Conservation (phyloP, 2,888 invertebrate genomes). For the Volucella zonaria region DNA sequence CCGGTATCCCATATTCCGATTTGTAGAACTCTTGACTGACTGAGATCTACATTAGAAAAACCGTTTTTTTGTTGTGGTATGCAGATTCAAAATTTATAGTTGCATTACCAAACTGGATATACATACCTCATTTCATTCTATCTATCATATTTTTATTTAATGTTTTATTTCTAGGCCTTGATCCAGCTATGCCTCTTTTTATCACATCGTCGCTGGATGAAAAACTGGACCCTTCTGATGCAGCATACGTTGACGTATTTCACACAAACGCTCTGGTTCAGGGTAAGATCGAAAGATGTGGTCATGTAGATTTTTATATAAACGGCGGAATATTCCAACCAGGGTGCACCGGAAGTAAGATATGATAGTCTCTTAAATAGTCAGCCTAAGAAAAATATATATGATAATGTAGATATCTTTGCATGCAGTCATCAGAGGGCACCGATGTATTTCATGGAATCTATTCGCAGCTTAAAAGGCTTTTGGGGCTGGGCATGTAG, state of each 20-base stretch:
- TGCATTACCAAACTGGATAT: too few species aligned
- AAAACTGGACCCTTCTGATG: conserved; percentile 86
- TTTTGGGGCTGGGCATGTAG: conserved; percentile 88
- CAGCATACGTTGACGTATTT: conserved; percentile 87
- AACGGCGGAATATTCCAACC: conserved; percentile 89
- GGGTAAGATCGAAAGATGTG: conserved; percentile 86
- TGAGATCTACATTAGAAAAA: too few species aligned
- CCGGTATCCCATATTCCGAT: too few species aligned
- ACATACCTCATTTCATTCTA: too few species aligned
- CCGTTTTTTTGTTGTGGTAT: too few species aligned
- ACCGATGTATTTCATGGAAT: conserved; percentile 86
- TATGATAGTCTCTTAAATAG: background rate
- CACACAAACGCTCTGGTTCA: conserved; percentile 89
- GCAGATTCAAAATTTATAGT: too few species aligned
- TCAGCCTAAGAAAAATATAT: background rate
- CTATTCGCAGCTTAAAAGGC: conserved; percentile 85
- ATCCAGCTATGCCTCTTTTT: conserved; percentile 89
- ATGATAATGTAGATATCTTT: conserved; percentile 83
- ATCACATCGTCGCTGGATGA: conserved; percentile 83
- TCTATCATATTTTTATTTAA: background rate
- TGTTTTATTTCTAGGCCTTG: conserved; percentile 79
- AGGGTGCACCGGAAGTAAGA: conserved; percentile 83
- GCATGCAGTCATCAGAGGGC: conserved; percentile 87
- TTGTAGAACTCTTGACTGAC: background rate
- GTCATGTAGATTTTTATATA: conserved; percentile 89